Conservation (phyloP, 1,140 invertebrate species). For the Scaptomyza graminum region DNA sequence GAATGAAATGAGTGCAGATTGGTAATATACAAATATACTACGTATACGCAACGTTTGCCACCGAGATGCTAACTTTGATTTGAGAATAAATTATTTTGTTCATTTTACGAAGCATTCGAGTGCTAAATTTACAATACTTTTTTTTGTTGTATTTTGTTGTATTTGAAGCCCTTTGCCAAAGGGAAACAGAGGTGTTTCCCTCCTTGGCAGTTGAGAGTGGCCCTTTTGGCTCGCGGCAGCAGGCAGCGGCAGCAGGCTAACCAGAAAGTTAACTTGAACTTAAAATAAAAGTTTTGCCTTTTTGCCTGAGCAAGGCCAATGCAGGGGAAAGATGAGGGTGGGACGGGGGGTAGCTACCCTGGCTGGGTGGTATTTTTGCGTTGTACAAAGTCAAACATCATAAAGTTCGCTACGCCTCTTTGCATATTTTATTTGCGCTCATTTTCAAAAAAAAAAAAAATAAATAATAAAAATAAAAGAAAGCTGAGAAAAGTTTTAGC, state of each 20-base stretch:
- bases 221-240: conserved; percentile 34
- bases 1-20: conserved; percentile 63
- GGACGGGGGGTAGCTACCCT: neutral
- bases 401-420: conserved; percentile 81
- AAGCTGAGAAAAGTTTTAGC: conserved; percentile 40
- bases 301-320: conserved; percentile 37
- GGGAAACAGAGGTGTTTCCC: too few relatives aligned
- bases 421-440: conserved; percentile 81
- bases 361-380: conserved; percentile 44
- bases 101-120: conserved; percentile 51
- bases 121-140: conserved; percentile 45
- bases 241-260: conserved; percentile 48
- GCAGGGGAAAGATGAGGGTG: too few relatives aligned
- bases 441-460: conserved; percentile 46
- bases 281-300: conserved; percentile 78
- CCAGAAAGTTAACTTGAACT: conserved; percentile 80
- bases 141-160: neutral
- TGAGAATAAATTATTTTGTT: conserved; percentile 79
- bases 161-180: neutral
- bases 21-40: conserved; percentile 72
- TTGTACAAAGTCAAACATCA: conserved; percentile 80
- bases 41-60: conserved; percentile 46
- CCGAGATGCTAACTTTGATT: conserved; percentile 76
- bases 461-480: conserved; percentile 6
- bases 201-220: conserved; percentile 5